Evolutionary conservation across 2,888 invertebrate genomes (phyloP), one percentile per base, ranked within the genome.

Genomic region (Iselma pallidipennis): DNA sequence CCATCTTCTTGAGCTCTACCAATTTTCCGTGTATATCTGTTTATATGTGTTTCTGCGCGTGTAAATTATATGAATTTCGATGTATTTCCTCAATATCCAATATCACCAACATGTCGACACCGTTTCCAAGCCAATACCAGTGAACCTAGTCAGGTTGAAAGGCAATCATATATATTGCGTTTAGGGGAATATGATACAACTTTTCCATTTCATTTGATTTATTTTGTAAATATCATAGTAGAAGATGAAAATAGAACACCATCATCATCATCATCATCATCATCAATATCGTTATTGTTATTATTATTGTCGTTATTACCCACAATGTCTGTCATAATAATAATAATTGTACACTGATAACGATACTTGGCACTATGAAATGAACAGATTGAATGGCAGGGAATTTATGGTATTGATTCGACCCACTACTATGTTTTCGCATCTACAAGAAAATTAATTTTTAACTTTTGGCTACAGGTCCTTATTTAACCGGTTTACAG

Each of bases 11-110:
- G 10, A 19, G 9, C 19, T 9, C 45, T 10, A 12, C 9, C 7
- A 42, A 42, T 42, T 45, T 45, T 45, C 45, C 7, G 7, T 37
- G 0, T 33, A 3, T 4, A 21, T 21, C 9, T 6, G 5, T 6
- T 3, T 21, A 5, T 7, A 7, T 10, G 42, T 10, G 9, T 45
- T 45, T 21, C 45, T 45, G 37, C 7, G 14, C 16, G 4, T 19
- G 45, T 45, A 21, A 45, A 45, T 45, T 45, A 45, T 45, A 45
- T 45, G 21, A 45, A n/a, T n/a, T n/a, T n/a, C n/a, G n/a, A n/a
- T n/a, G n/a, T n/a, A n/a, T n/a, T n/a, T n/a, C n/a, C n/a, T n/a
- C n/a, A n/a, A 45, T 21, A 21, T 45, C 21, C 45, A 45, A 45
- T 45, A 1, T 4, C 21, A 21, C 21, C 1, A 4, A 21, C 9